These are phyloP conservation scores for Carpatolechia fugitivella DNA, from an alignment of 2,888 invertebrate species.

Conservation along the genomic window DNA sequence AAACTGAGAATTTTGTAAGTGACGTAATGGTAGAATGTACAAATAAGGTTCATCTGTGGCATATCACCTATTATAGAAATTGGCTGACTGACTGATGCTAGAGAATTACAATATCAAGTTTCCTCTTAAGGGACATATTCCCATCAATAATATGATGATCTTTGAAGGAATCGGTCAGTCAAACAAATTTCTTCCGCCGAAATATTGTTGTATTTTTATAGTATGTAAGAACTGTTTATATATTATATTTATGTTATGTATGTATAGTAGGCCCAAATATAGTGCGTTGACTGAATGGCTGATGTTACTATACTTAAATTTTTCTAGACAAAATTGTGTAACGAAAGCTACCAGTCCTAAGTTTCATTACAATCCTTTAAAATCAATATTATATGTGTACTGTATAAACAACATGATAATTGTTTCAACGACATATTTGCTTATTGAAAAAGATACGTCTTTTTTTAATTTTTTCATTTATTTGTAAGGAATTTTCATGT, in stretches of 20 bases:
- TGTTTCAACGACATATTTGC: neutral
- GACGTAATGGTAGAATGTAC: constrained; percentile 48
- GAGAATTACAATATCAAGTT: neutral
- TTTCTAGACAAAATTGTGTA: neutral
- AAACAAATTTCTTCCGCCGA: constrained; percentile 43
- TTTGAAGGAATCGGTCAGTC: constrained; percentile 24
- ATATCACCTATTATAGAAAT: constrained; percentile 62
- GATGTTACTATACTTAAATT: constrained; percentile 1
- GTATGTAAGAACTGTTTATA: constrained; percentile 64
- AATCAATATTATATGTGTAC: neutral
- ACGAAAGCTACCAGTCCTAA: neutral
- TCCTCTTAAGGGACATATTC: neutral
- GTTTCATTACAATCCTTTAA: neutral
- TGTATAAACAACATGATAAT: neutral
- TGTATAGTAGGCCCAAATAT: constrained; percentile 33
- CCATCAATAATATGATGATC: neutral
- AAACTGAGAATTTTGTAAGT: constrained; percentile 27
- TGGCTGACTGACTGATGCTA: constrained; percentile 33
- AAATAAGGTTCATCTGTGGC: constrained; percentile 58
- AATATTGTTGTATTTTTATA: constrained; percentile 75
- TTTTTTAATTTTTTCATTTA: constrained; percentile 46
- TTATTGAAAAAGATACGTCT: neutral
- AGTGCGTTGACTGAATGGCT: constrained; percentile 11
- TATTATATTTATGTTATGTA: constrained; percentile 22
- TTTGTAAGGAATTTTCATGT: constrained; percentile 76